Percentiles rank a stretch among this genome's conserved stretches.
phyloP scores from a whole-genome alignment of 2,113 vertebrate species.

The Peucedramus taeniatus region DNA sequence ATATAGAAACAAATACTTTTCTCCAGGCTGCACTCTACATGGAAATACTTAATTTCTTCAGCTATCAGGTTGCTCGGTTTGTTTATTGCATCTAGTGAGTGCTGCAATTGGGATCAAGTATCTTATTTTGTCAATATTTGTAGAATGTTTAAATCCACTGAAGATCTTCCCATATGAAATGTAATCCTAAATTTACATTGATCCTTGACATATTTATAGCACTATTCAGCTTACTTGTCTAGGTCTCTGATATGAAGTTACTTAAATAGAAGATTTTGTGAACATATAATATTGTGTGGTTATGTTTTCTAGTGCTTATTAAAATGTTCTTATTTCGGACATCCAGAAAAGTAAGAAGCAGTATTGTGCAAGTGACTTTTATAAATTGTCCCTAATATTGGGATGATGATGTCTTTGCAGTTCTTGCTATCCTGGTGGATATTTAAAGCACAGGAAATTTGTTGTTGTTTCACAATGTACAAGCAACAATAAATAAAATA shows the following conservation, averaged over 20 bases:
- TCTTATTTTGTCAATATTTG: slow-evolving; percentile 35
- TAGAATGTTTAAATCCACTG: background rate
- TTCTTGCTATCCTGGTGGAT: background rate
- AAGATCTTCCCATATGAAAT: background rate
- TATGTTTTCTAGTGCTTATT: background rate
- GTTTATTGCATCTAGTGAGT: background rate
- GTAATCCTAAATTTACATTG: slow-evolving; percentile 21
- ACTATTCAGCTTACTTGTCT: slow-evolving; percentile 30
- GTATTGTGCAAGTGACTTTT: background rate
- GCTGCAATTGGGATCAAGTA: background rate
- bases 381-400: background rate
- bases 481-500: background rate
- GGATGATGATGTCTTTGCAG: background rate
- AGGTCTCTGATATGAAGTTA: background rate
- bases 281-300: background rate
- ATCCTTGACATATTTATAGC: slow-evolving; percentile 16
- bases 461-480: background rate
- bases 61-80: background rate
- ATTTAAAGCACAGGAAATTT: background rate
- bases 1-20: background rate
- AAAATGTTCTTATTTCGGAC: background rate
- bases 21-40: background rate
- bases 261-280: slow-evolving; percentile 2
- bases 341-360: background rate
- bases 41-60: background rate